These are phyloP conservation scores for Lomographa bimaculata DNA, from an alignment of 2,888 invertebrate genomes.

Conservation along the genomic window DNA sequence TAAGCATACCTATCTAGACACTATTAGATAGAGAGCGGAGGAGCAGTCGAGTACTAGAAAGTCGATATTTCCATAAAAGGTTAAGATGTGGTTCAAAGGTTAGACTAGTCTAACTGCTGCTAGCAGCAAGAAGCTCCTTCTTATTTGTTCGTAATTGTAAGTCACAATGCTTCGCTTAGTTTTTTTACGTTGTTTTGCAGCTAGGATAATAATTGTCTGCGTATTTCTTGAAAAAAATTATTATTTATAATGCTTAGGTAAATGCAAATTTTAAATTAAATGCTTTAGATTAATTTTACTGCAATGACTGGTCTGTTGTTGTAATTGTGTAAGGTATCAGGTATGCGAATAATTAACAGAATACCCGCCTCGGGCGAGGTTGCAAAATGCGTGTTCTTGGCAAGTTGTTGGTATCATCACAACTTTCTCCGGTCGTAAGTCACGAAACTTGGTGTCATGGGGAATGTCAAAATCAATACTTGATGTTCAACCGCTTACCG, in stretches of 20 bases:
- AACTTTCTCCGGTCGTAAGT: constrained; percentile 60
- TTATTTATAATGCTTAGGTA: too few species aligned
- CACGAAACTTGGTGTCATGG: constrained; percentile 43
- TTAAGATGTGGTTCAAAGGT: constrained; percentile 28
- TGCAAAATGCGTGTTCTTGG: constrained; percentile 44
- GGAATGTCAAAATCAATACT: constrained; percentile 60
- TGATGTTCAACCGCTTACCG: constrained; percentile 41
- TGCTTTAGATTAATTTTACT: too few species aligned
- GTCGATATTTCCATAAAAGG: constrained; percentile 27
- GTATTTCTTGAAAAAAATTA: too few species aligned
- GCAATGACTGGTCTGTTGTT: too few species aligned
- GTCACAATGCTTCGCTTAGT: constrained; percentile 3
- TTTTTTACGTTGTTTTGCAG: not conserved
- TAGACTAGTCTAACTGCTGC: constrained; percentile 9
- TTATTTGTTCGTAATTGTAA: constrained; percentile 14
- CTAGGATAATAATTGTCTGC: too few species aligned
- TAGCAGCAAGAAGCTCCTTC: constrained; percentile 6
- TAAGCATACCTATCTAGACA: too few species aligned
- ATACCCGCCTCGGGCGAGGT: constrained; percentile 39
- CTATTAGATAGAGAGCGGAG: too few species aligned
- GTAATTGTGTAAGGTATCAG: constrained; percentile 18
- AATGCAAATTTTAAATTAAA: too few species aligned
- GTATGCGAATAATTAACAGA: constrained; percentile 29
- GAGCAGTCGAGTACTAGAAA: too few species aligned
- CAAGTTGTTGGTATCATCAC: constrained; percentile 30